Base-by-base conservation (phyloP, 2,797 vertebrate species). In the Podarcis lilfordi region DNA sequence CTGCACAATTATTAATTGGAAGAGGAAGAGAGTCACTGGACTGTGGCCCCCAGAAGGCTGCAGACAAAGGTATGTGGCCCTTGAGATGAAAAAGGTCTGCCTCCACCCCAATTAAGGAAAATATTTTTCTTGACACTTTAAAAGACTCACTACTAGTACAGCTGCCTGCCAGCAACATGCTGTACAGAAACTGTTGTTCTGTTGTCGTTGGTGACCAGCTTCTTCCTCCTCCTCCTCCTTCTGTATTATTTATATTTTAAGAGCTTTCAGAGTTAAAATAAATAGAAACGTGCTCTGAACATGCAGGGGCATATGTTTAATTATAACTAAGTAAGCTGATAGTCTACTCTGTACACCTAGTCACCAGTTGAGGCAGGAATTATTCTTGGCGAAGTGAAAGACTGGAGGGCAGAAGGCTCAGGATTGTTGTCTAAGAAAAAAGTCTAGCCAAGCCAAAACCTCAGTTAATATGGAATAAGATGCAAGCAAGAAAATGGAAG, bases 251-350 rank as follows among this genome's bases (percentile, higher is more conserved):
- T 75, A 27, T 66, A 37, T 87, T 87, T 87, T 76, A 76, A 76
- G 72, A 82, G 43, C 80, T 76, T 81, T 35, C 72, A 35, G n/a
- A 37, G 61, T 76, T 76, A 68, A 72, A 87, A 87, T 82, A 87
- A 82, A 87, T 59, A 87, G 59, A 82, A 86, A 76, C n/a, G 35
- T 50, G 71, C 59, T 82, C 80, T 50, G 80, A 82, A 66, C 86
- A 87, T 87, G 80, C 80, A 82, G 80, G 61, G 86, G 71, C 86
- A 87, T 82, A 87, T 76, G 66, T 82, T 66, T 87, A 87, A 87
- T 87, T 82, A 82, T 68, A 87, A 87, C 80, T 77, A 68, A 10
- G 86, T 87, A 87, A 87, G 61, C 71, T 19, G 37, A 82, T 82
- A 76, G 78, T 80, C 86, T 43, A 6, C 43, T 72, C 43, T 64